Evolutionary conservation across 1,140 invertebrate species (phyloP).

Genomic region (Bradysia coprophila): DNA sequence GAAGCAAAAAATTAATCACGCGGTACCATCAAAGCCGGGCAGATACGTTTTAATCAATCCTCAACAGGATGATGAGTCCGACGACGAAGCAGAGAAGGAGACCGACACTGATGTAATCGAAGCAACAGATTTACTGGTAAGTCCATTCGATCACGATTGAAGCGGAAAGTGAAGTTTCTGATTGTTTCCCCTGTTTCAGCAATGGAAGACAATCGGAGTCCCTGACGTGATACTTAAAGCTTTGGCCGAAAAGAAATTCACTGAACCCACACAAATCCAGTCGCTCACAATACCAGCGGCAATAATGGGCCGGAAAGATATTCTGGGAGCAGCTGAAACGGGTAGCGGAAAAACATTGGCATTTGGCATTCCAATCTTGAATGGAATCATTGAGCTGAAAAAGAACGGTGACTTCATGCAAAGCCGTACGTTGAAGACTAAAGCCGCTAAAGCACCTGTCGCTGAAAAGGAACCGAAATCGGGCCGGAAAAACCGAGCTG

Average conservation of each 20-base stretch:
- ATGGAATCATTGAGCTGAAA: constrained; percentile 61
- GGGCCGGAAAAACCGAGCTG: constrained; percentile 18
- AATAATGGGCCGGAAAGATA: constrained; percentile 63
- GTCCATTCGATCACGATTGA: not conserved
- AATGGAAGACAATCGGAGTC: constrained; percentile 51
- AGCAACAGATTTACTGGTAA: not conserved
- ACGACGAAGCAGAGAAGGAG: not conserved
- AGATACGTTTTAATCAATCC: constrained; percentile 2
- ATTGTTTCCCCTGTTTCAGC: constrained; percentile 23
- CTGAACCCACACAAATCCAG: constrained; percentile 69
- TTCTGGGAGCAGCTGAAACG: constrained; percentile 91
- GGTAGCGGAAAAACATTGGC: constrained; percentile 96
- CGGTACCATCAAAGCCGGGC: not conserved
- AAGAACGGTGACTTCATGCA: constrained; percentile 15
- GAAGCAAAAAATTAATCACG: not conserved
- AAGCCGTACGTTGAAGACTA: constrained; percentile 19
- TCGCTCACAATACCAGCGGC: constrained; percentile 60
- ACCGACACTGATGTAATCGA: not conserved
- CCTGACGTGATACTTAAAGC: constrained; percentile 51
- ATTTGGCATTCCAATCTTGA: constrained; percentile 84
- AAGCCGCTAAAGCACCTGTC: constrained; percentile 12
- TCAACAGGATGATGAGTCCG: not conserved
- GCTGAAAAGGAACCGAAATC: constrained; percentile 9
- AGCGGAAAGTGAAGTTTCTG: not conserved
- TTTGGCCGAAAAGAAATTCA: constrained; percentile 56